Conservation (phyloP, 2,888 invertebrate genomes). For the Pachliopta kotzebuea region DNA sequence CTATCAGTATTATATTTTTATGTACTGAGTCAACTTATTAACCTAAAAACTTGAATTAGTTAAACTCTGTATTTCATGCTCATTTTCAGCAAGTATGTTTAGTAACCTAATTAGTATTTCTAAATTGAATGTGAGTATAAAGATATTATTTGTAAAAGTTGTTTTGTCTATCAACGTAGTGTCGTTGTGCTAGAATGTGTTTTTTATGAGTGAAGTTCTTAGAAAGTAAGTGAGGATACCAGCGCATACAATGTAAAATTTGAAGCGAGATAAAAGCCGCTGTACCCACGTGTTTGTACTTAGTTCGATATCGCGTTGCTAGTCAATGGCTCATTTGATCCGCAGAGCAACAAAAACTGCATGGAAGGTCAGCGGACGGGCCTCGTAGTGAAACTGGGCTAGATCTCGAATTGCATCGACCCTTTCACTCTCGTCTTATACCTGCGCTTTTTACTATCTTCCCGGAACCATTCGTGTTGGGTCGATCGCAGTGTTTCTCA, state of each 20-base stretch:
- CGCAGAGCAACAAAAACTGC: constrained; percentile 57
- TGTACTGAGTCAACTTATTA: too few species aligned
- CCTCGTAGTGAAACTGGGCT: constrained; percentile 64
- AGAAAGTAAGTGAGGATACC: constrained; percentile 17
- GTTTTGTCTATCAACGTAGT: background rate
- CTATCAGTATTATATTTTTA: too few species aligned
- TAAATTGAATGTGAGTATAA: too few species aligned
- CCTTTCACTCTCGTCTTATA: constrained; percentile 78
- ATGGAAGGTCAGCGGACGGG: constrained; percentile 60
- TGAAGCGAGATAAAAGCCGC: constrained; percentile 44
- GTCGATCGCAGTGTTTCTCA: constrained; percentile 45
- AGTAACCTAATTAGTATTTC: too few species aligned
- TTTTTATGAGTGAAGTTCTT: constrained; percentile 29
- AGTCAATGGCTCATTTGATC: constrained; percentile 62
- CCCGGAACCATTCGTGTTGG: constrained; percentile 57
- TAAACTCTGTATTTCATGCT: too few species aligned
- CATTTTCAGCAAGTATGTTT: too few species aligned
- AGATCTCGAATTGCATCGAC: constrained; percentile 76
- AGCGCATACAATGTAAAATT: constrained; percentile 52
- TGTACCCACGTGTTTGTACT: constrained; percentile 76
- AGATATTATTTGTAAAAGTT: too few species aligned
- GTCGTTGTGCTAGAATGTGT: constrained; percentile 4
- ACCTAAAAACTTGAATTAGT: too few species aligned
- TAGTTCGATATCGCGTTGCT: constrained; percentile 55
- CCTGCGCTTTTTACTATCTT: constrained; percentile 76